Evolutionary conservation across 1,140 invertebrate genomes (phyloP).

Genomic region (Aphelinus certus): DNA sequence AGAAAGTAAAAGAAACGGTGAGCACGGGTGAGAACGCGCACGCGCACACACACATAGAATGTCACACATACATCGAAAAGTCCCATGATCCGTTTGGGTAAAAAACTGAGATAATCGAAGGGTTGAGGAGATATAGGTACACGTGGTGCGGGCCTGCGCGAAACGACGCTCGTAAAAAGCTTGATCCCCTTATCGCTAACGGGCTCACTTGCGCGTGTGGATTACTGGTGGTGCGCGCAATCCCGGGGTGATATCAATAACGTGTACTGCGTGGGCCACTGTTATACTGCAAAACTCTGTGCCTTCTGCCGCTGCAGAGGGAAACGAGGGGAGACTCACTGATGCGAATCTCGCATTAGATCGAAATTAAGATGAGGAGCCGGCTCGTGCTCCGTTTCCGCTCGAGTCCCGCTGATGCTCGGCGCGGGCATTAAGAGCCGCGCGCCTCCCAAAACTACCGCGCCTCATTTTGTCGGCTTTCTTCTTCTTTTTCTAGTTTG

Average conservation of each 20-base stretch:
- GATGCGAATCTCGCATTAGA: too few species aligned
- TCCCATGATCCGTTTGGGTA: too few species aligned
- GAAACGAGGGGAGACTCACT: too few species aligned
- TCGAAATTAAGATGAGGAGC: too few species aligned
- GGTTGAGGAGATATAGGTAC: background rate
- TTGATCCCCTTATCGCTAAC: conserved; percentile 60
- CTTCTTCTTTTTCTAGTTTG: too few species aligned
- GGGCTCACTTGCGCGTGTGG: conserved; percentile 53
- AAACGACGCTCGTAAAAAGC: conserved; percentile 57
- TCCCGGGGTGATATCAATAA: conserved; percentile 58
- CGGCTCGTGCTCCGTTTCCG: too few species aligned
- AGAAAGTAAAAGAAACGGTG: conserved; percentile 1
- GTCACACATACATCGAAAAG: background rate
- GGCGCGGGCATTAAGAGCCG: too few species aligned
- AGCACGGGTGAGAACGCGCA: background rate
- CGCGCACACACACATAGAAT: background rate
- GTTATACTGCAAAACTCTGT: too few species aligned
- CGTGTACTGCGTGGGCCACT: conserved; percentile 15
- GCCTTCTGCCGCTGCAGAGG: too few species aligned
- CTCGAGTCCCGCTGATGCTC: too few species aligned
- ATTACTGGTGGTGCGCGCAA: conserved; percentile 53
- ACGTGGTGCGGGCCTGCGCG: conserved; percentile 25
- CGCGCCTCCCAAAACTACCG: too few species aligned
- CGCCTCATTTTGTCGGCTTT: too few species aligned
- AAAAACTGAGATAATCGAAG: conserved; percentile 36